A percentile compares a stretch with the other conserved stretches of the same genome.
These are phyloP conservation scores for Dolichallabes microphthalmus DNA, from an alignment of 2,113 vertebrate genomes.

Conservation along the genomic window DNA sequence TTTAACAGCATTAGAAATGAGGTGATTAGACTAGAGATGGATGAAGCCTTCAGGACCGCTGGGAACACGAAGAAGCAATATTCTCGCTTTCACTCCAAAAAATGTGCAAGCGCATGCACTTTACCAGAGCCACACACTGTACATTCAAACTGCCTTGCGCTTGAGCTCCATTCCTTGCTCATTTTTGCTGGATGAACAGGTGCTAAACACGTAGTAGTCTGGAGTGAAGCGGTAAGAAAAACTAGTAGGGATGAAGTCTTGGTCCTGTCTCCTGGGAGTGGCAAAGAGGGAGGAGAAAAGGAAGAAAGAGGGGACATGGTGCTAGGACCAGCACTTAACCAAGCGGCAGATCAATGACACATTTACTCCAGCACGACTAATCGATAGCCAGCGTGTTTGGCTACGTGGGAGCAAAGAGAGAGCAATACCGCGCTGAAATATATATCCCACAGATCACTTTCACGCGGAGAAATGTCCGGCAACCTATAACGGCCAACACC, in stretches of 20 bases:
- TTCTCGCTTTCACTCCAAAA: slow-evolving; percentile 1
- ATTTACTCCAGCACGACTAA: slow-evolving; percentile 54
- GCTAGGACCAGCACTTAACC: slow-evolving; percentile 43
- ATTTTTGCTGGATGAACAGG: not conserved
- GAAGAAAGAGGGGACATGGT: slow-evolving; percentile 4
- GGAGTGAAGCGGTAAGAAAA: not conserved
- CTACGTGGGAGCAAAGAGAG: slow-evolving; percentile 32
- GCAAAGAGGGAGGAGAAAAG: not conserved
- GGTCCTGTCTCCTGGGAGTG: slow-evolving; percentile 1
- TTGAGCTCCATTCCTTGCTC: not conserved
- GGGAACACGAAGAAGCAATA: not conserved
- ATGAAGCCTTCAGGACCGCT: slow-evolving; percentile 25
- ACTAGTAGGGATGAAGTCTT: not conserved
- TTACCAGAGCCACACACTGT: not conserved
- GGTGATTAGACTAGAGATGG: slow-evolving; percentile 50
- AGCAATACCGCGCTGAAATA: slow-evolving; percentile 45
- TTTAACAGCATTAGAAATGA: slow-evolving; percentile 46
- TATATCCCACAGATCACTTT: slow-evolving; percentile 51
- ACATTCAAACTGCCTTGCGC: too few species aligned
- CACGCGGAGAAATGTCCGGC: slow-evolving; percentile 27
- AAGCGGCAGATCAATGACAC: slow-evolving; percentile 52
- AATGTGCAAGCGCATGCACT: not conserved
- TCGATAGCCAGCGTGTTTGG: slow-evolving; percentile 52
- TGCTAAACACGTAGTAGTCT: not conserved
- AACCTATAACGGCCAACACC: slow-evolving; percentile 41